Evolutionary conservation across 23 tunicate species (phyloP), one percentile per base, ranked within the genome.

Genomic region (Trididemnum nubilum): DNA sequence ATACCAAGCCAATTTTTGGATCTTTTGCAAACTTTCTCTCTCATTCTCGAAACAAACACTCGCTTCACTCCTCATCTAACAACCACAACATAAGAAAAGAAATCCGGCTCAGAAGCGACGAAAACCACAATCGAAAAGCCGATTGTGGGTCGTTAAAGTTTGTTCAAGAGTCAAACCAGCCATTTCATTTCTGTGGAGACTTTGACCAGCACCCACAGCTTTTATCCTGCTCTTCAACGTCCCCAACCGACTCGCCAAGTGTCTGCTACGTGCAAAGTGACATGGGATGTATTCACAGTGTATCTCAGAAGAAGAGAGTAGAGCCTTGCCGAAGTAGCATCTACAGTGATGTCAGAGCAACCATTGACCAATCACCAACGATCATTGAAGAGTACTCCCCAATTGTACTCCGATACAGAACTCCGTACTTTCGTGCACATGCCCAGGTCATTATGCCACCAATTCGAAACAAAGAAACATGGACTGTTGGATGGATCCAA

Each of bases 401-500:
- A 49, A 93, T 93, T 36, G 98, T 93, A 25, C 84, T 93, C 26
- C 85, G 98, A 65, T 93, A 93, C 65, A 73, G 92, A 72, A 91
- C 99, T 2, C 99, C 99, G 1, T 96, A 96, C 75, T 96, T 96
- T 66, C 85, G 97, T 5, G 99, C 99, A 0, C 77, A 71, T 49
- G 99, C 99, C 9, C 92, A 88, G 54, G 97, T 96, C 27, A 87
- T 96, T 51, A 85, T 96, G 83, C 99, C 99, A 5, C 99, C 99
- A 3, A 91, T 96, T 38, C 87, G 86, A 4, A 29, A 81, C 58
- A 88, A 87, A 51, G 99, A 96, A 72, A 96, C 99, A 4, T 96
- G 99, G 99, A 96, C 99, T n/a, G 97, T 96, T 0, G 99, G 99
- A 0, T 96, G 99, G 99, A 96, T 96, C 1, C 99, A 96, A 70